A percentile compares a stretch with the other conserved stretches of the same genome.
phyloP scores from a whole-genome alignment of 64 coral and sea anemone genomes.

The Pocillopora verrucosa region DNA sequence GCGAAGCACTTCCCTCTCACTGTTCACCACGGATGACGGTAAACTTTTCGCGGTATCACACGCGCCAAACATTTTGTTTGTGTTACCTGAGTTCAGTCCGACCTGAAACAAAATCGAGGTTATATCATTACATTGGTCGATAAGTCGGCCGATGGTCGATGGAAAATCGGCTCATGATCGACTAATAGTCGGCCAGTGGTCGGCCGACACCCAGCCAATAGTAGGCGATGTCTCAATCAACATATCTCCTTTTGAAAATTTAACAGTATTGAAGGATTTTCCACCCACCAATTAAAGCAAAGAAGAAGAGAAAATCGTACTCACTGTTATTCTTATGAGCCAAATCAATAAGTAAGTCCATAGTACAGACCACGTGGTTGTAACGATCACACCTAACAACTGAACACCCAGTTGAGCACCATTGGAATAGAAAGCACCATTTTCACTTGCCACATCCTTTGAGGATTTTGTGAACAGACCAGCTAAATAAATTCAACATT shows the following conservation, averaged over 20 bases:
- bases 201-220: not conserved
- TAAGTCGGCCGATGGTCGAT: not conserved
- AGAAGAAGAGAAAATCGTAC: not conserved
- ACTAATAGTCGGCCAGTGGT: not conserved
- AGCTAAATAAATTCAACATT: conserved; percentile 44
- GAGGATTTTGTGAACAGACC: conserved; percentile 70
- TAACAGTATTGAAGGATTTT: not conserved
- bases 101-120: not conserved
- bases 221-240: not conserved
- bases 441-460: conserved; percentile 11
- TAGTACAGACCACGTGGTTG: conserved; percentile 62
- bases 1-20: conserved; percentile 13
- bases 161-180: no score
- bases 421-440: conserved; percentile 86
- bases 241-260: not conserved
- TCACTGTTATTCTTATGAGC: conserved; percentile 89
- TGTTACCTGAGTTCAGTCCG: not conserved
- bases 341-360: conserved; percentile 81
- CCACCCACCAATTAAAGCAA: no score
- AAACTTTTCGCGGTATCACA: not conserved
- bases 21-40: not conserved
- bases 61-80: not conserved
- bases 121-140: not conserved
- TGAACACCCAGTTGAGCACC: conserved; percentile 77
- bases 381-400: conserved; percentile 68